Evolutionary conservation across 2,888 invertebrate genomes (phyloP).

Genomic region (Leucoptera coffeella): DNA sequence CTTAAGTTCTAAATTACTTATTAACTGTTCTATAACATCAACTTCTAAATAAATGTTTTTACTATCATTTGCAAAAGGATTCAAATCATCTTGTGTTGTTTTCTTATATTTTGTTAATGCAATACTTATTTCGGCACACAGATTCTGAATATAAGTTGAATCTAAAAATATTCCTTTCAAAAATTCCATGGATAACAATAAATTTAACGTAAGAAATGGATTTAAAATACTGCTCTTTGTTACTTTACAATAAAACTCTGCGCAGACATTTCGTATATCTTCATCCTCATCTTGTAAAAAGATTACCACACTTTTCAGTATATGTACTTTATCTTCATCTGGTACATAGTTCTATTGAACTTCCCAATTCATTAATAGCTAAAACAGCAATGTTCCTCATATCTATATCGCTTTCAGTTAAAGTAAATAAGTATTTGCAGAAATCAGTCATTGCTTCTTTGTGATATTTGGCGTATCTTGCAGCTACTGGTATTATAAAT

Average conservation of each 20-base stretch:
- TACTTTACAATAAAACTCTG: conserved; percentile 20
- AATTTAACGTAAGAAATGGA: conserved; percentile 22
- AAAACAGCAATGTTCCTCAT: conserved; percentile 27
- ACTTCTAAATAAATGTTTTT: conserved; percentile 45
- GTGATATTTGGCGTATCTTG: too few relatives aligned
- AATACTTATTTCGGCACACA: conserved; percentile 14
- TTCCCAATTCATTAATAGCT: conserved; percentile 30
- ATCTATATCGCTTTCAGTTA: conserved; percentile 18
- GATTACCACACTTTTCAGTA: conserved; percentile 27
- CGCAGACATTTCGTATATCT: conserved; percentile 32
- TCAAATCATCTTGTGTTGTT: conserved; percentile 19
- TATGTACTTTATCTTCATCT: conserved; percentile 18
- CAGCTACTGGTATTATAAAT: too few relatives aligned
- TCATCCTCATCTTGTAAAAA: conserved; percentile 51
- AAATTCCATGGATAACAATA: conserved; percentile 17
- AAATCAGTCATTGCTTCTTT: too few relatives aligned
- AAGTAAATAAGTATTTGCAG: too few relatives aligned
- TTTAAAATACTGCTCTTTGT: conserved; percentile 11
- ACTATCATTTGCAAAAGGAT: conserved; percentile 45
- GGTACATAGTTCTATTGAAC: conserved; percentile 13
- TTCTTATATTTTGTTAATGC: conserved; percentile 11
- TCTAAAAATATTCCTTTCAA: conserved; percentile 9
- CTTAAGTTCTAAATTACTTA: conserved; percentile 6
- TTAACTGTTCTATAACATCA: conserved; percentile 17
- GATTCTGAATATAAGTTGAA: conserved; percentile 10